phyloP scores from a whole-genome alignment of 2,797 vertebrate genomes.

The Apodemus agrarius region DNA sequence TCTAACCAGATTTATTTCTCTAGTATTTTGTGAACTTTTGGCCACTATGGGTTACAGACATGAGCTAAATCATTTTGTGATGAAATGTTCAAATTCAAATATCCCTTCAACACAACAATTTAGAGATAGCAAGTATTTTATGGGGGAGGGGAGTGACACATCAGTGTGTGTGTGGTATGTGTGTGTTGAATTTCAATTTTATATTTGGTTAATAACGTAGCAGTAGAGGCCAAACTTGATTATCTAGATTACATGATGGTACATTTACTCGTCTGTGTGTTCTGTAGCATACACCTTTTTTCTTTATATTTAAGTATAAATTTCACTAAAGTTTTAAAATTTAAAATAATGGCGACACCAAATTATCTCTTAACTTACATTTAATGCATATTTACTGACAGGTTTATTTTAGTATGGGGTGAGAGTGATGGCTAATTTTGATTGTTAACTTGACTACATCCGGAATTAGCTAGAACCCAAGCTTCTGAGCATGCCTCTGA shows the following conservation, averaged over 20 bases:
- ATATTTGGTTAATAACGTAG: neutral
- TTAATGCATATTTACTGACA: neutral
- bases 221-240: neutral
- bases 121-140: slow-evolving; percentile 52
- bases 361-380: slow-evolving; percentile 16
- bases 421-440: neutral
- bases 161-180: neutral
- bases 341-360: slow-evolving; percentile 7
- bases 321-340: slow-evolving; percentile 28
- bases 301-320: slow-evolving; percentile 4
- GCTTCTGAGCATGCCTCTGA: neutral
- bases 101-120: slow-evolving; percentile 12
- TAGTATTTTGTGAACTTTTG: slow-evolving; percentile 22
- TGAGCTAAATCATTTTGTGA: slow-evolving; percentile 51
- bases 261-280: slow-evolving; percentile 43
- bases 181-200: neutral
- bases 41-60: neutral
- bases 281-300: slow-evolving; percentile 33
- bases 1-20: neutral
- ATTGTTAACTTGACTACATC: neutral
- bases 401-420: neutral
- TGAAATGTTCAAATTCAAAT: slow-evolving; percentile 62
- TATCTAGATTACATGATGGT: slow-evolving; percentile 38
- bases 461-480: neutral
- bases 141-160: too few species aligned